Base-by-base conservation (phyloP, 1,140 invertebrate species). In the Tetramorium parvispinum region DNA sequence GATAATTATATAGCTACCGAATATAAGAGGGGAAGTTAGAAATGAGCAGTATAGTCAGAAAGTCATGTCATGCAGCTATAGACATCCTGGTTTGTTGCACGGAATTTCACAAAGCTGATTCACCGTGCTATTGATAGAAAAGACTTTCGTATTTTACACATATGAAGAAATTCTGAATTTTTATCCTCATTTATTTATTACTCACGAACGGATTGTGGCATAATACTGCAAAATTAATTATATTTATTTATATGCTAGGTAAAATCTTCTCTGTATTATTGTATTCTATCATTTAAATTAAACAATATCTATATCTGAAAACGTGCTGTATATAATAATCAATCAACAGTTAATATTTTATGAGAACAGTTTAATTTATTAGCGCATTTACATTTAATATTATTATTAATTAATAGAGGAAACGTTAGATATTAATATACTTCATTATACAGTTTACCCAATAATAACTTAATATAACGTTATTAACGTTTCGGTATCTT, bases 1-100 rank as follows among this genome's bases (percentile, higher is more conserved):
- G 21, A 81, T 81, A 81, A 68, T 70, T 81, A 55, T 27, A 66
- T 70, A 70, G 32, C 5, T 55, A 24, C 16, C 10, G 37, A 53
- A 37, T 21, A 32, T 32, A 32, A 27, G 24, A 59, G 63, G 78
- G 65, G 49, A 81, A 55, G 7, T 27, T 40, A 70, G 51, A 53
- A 10, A 32, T 27, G 11, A 78, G 8, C 18, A 79, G 40, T 40
- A 27, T 10, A 5, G 0, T 2, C 51, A 18, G 32, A 70, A 55
- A 68, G 24, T 55, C 32, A 11, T 40, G 21, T n/a, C 40, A 10
- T 32, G 18, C 13, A 6, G 10, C 43, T 78, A 78, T 78, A 78
- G 57, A 78, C 43, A 21, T 78, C 59, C 73, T 43, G 32, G 53
- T 76, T 59, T 16, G 11, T 21, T 6, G 5, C 2, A 68, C 7